Evolutionary conservation across 2,113 vertebrate genomes (phyloP).

Genomic region (Thymallus thymallus): DNA sequence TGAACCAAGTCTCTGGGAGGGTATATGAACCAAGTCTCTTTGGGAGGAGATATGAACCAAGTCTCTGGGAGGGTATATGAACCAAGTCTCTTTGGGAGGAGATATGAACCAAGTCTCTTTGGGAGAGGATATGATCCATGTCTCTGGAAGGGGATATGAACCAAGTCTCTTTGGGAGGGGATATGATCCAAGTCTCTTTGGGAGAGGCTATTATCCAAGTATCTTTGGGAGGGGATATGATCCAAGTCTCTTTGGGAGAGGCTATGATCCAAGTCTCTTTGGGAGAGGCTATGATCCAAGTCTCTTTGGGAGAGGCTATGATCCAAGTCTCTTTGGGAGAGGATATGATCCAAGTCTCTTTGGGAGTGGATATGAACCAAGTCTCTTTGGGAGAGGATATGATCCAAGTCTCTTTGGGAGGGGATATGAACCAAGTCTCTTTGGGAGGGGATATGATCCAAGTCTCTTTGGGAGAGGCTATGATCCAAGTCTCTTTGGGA

Average conservation of each 20-base stretch:
- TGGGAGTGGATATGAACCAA: too few species aligned
- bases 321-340: neutral
- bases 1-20: too few species aligned
- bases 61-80: too few species aligned
- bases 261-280: conserved; percentile 2
- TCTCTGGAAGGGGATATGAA: too few species aligned
- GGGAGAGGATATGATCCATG: neutral
- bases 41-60: neutral
- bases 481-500: neutral
- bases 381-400: neutral
- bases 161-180: neutral
- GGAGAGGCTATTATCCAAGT: too few species aligned
- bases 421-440: too few species aligned
- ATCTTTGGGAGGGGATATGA: neutral
- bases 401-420: too few species aligned
- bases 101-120: conserved; percentile 3
- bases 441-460: neutral
- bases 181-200: conserved; percentile 7
- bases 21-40: too few species aligned
- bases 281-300: neutral
- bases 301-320: too few species aligned
- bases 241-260: neutral
- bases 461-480: too few species aligned
- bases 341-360: conserved; percentile 7
- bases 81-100: neutral